Percentiles rank a stretch among this genome's conserved stretches.
These are phyloP conservation scores for Pogoniulus pusillus DNA, from an alignment of 2,797 vertebrate species.

Conservation along the genomic window DNA sequence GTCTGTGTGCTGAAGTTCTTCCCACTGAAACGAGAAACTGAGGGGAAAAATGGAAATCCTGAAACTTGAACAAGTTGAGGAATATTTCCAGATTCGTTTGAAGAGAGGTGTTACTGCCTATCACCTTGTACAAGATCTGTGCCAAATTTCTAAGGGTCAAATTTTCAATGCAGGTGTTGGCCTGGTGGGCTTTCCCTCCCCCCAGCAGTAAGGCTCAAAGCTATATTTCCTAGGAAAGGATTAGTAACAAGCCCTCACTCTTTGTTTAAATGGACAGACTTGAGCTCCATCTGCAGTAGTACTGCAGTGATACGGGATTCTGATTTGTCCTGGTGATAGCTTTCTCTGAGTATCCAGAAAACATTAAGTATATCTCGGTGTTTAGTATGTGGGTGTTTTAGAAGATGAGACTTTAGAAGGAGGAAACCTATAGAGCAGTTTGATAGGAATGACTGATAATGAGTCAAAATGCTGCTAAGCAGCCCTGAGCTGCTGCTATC, in stretches of 20 bases:
- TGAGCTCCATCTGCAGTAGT: not conserved
- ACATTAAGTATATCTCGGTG: not conserved
- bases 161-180: not conserved
- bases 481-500: not conserved
- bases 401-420: not conserved
- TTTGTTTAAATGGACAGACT: not conserved
- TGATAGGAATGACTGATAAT: constrained; percentile 35
- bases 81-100: not conserved
- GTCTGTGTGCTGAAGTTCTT: rapidly evolving
- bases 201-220: not conserved
- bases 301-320: not conserved
- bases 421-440: not conserved
- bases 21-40: not conserved
- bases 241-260: not conserved
- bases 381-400: not conserved
- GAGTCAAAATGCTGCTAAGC: not conserved
- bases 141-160: not conserved
- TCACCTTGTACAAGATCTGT: not conserved
- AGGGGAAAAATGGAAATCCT: not conserved
- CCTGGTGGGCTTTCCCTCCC: not conserved
- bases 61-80: not conserved
- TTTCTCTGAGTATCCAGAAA: not conserved
- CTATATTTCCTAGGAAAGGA: not conserved
- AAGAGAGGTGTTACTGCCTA: not conserved
- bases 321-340: not conserved